Conservation (phyloP, 2,797 vertebrate species). For the Margarornis squamiger region DNA sequence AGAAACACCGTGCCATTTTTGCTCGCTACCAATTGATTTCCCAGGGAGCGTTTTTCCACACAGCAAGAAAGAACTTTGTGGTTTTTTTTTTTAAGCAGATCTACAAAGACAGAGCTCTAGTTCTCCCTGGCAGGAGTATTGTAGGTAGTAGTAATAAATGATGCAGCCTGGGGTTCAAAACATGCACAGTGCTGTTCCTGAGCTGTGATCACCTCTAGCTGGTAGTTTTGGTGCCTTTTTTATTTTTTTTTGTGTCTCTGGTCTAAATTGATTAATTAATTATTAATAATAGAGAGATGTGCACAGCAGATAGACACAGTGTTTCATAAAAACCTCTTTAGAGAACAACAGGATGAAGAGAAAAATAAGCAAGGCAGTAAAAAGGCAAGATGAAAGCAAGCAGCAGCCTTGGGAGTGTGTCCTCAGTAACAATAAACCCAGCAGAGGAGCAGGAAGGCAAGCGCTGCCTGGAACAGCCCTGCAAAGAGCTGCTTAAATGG, state of each 20-base stretch:
- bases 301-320: background rate
- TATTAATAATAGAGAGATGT: conserved; percentile 21
- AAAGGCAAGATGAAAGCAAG: conserved; percentile 30
- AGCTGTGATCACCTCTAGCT: conserved; percentile 5
- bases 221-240: background rate
- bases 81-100: background rate
- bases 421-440: background rate
- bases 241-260: background rate
- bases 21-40: background rate
- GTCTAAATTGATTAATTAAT: conserved; percentile 51
- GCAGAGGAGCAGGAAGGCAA: background rate
- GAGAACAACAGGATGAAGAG: background rate
- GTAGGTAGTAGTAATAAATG: background rate
- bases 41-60: background rate
- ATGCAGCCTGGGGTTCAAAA: conserved; percentile 12
- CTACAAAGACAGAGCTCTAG: background rate
- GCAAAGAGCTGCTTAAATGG: background rate
- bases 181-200: background rate
- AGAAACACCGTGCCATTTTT: background rate
- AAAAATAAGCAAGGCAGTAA: conserved; percentile 15
- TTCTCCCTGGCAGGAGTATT: background rate
- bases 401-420: background rate
- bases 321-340: conserved; percentile 20
- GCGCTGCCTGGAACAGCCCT: background rate
- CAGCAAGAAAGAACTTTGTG: background rate